These are phyloP conservation scores for Anoplius nigerrimus DNA, from an alignment of 2,888 invertebrate genomes.

Conservation along the genomic window DNA sequence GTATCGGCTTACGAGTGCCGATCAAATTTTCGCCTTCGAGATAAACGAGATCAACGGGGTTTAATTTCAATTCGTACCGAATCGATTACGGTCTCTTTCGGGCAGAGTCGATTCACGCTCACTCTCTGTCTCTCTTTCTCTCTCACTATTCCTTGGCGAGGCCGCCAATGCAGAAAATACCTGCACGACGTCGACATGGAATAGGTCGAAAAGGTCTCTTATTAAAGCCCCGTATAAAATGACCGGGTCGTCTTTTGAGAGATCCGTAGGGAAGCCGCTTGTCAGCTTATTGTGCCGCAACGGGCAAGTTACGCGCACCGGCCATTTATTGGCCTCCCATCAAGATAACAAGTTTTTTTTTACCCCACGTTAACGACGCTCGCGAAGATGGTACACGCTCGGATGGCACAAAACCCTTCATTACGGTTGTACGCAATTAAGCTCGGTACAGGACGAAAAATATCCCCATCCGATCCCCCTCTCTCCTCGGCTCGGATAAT, in stretches of 20 bases:
- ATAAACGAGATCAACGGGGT: too few species aligned
- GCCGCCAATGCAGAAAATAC: too few species aligned
- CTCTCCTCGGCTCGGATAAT: slow-evolving; percentile 6
- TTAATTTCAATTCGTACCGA: too few species aligned
- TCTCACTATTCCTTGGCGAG: too few species aligned
- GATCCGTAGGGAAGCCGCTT: slow-evolving; percentile 43
- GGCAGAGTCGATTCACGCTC: too few species aligned
- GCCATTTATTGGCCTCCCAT: slow-evolving; percentile 54
- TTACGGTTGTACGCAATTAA: slow-evolving; percentile 49
- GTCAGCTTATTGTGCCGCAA: slow-evolving; percentile 49
- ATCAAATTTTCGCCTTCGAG: too few species aligned
- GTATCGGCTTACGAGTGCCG: too few species aligned
- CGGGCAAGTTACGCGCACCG: slow-evolving; percentile 32
- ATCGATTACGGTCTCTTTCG: too few species aligned
- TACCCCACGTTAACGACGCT: slow-evolving; percentile 24
- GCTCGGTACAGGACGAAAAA: slow-evolving; percentile 40
- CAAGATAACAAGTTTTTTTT: slow-evolving; percentile 50
- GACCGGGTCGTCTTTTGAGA: slow-evolving; percentile 47
- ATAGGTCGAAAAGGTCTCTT: slow-evolving; percentile 44
- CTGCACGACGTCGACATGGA: slow-evolving; percentile 14
- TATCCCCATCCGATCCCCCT: slow-evolving; percentile 3
- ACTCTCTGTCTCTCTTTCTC: too few species aligned
- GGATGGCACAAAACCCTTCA: slow-evolving; percentile 45
- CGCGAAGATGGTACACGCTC: slow-evolving; percentile 27
- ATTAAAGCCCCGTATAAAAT: slow-evolving; percentile 48